Evolutionary conservation across 2,797 vertebrate species (phyloP).

Genomic region (Lepus oiostolus): DNA sequence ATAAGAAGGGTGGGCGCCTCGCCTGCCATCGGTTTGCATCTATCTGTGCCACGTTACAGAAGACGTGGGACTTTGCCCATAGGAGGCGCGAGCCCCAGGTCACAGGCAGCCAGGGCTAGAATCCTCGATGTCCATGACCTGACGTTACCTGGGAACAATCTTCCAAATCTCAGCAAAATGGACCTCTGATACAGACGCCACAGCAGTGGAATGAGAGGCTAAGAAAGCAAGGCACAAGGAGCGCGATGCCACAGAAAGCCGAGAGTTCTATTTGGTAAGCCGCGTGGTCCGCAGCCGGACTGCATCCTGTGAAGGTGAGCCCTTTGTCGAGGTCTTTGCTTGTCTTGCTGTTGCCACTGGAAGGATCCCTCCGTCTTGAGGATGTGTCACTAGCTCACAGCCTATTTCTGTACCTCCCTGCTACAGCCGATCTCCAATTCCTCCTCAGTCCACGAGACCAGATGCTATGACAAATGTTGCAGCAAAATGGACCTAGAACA

Average conservation of each 20-base stretch:
- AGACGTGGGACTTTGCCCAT: slow-evolving; percentile 44
- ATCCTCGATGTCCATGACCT: background rate
- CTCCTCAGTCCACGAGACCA: slow-evolving; percentile 59
- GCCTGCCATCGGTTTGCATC: too few species aligned
- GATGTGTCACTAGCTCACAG: slow-evolving; percentile 53
- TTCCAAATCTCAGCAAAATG: slow-evolving; percentile 24
- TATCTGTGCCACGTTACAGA: background rate
- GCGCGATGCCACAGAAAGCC: background rate
- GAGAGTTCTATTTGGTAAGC: slow-evolving; percentile 50
- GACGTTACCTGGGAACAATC: slow-evolving; percentile 14
- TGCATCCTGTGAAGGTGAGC: background rate
- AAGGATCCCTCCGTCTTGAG: slow-evolving; percentile 58
- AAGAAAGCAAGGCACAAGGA: background rate
- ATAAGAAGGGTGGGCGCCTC: background rate
- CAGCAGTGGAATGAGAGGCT: background rate
- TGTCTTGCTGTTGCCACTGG: slow-evolving; percentile 30
- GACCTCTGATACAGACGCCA: slow-evolving; percentile 6
- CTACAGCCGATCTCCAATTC: slow-evolving; percentile 68
- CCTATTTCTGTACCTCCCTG: slow-evolving; percentile 65
- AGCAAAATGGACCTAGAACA: slow-evolving; percentile 29
- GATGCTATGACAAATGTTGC: slow-evolving; percentile 56
- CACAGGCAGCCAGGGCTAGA: background rate
- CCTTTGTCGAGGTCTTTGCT: background rate
- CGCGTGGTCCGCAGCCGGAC: slow-evolving; percentile 23
- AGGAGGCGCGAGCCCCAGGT: background rate